Conservation (phyloP, 2,113 vertebrate species). For the Pterocles orientalis region DNA sequence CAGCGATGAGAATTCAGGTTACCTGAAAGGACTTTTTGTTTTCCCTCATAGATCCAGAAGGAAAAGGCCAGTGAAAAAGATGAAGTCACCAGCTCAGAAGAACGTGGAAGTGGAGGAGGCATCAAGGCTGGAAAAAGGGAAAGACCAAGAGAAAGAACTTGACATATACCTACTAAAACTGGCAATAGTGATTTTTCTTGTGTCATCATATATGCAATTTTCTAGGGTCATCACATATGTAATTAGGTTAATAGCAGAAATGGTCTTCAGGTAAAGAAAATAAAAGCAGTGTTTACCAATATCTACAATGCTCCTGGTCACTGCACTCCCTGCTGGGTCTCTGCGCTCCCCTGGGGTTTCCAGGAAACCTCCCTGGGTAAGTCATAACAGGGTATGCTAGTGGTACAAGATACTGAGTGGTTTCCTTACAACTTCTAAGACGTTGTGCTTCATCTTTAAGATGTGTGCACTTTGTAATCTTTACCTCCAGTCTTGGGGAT, state of each 20-base stretch:
- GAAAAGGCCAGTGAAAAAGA: conserved; percentile 68
- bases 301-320: neutral
- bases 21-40: neutral
- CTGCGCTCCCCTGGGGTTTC: no score
- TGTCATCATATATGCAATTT: no score
- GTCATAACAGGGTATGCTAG: neutral
- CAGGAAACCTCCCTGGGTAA: neutral
- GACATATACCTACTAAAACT: no score
- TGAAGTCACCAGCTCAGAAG: neutral
- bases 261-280: no score
- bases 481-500: neutral
- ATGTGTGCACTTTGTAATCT: neutral
- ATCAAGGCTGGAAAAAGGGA: neutral
- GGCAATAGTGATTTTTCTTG: no score
- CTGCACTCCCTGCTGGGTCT: no score
- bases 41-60: conserved; percentile 60
- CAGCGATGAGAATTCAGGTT: neutral
- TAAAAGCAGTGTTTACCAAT: neutral
- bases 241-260: no score
- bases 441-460: neutral
- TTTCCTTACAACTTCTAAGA: neutral
- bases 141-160: no score
- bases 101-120: no score
- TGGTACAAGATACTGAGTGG: neutral
- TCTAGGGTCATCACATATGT: no score